These are phyloP conservation scores for Drosophila lacicola DNA, from an alignment of 2,888 invertebrate species.

Conservation along the genomic window DNA sequence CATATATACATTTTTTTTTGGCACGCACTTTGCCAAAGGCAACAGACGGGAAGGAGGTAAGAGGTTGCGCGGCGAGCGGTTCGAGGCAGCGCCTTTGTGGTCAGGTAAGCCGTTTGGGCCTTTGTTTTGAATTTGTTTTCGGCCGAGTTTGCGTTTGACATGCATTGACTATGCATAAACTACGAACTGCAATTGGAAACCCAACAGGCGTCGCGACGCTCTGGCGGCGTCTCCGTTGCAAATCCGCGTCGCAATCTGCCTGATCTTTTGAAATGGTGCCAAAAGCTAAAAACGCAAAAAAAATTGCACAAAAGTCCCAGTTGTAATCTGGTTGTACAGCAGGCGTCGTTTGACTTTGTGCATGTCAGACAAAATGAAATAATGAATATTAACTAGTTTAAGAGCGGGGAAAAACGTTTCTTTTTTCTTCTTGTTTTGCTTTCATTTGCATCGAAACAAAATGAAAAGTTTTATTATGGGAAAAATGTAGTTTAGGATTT, in stretches of 20 bases:
- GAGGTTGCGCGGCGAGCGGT: background rate
- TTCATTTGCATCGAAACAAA: constrained; percentile 2
- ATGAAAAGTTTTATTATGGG: constrained; percentile 13
- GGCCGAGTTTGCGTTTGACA: constrained; percentile 71
- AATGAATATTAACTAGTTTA: constrained; percentile 65
- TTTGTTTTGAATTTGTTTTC: constrained; percentile 54
- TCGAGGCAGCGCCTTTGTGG: constrained; percentile 54
- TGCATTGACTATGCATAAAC: constrained; percentile 74
- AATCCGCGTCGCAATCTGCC: constrained; percentile 61
- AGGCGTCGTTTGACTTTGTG: constrained; percentile 58
- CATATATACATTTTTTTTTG: constrained; percentile 56
- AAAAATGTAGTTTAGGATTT: background rate
- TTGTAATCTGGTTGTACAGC: constrained; percentile 49
- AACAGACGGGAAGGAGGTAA: background rate
- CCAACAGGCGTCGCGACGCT: constrained; percentile 47
- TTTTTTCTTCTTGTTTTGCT: background rate
- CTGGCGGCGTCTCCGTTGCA: constrained; percentile 63
- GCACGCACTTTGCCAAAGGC: constrained; percentile 62
- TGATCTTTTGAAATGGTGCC: constrained; percentile 70
- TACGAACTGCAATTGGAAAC: constrained; percentile 20
- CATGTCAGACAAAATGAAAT: constrained; percentile 67
- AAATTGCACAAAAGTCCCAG: constrained; percentile 29
- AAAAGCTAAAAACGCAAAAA: constrained; percentile 16
- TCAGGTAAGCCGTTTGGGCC: constrained; percentile 65
- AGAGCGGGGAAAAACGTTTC: constrained; percentile 12